Percentiles rank a stretch among this genome's conserved stretches.
These are phyloP conservation scores for Caenorhabditis sulstoni DNA, from an alignment of 2,888 invertebrate genomes.

Conservation along the genomic window DNA sequence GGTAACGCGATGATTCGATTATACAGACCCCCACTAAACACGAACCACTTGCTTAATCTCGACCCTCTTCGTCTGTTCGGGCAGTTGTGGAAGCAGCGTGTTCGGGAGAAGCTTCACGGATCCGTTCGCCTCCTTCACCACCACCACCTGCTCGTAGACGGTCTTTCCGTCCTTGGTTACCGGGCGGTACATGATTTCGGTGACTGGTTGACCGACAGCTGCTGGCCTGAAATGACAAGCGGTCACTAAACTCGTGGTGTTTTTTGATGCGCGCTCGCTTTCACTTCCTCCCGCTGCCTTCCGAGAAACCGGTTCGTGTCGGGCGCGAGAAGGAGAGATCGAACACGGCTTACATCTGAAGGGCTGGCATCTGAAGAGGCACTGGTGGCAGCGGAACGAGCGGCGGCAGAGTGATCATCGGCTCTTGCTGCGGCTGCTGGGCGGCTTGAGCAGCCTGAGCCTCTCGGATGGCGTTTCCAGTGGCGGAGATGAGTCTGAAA, in stretches of 20 bases:
- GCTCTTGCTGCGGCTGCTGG: constrained; percentile 42
- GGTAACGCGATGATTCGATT: constrained; percentile 36
- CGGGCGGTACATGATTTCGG: constrained; percentile 56
- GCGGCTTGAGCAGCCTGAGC: constrained; percentile 52
- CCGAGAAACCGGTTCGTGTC: constrained; percentile 40
- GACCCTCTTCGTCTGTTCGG: constrained; percentile 24
- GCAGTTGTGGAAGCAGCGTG: constrained; percentile 29
- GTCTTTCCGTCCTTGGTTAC: constrained; percentile 51
- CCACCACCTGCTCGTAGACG: constrained; percentile 53
- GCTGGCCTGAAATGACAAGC: constrained; percentile 44
- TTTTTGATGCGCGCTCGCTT: constrained; percentile 26
- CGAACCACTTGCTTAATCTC: constrained; percentile 43
- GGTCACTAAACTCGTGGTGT: constrained; percentile 22
- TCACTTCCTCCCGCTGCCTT: constrained; percentile 23
- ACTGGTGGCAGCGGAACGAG: constrained; percentile 52
- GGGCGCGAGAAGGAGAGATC: constrained; percentile 20
- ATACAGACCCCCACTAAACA: constrained; percentile 15
- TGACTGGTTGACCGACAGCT: constrained; percentile 37
- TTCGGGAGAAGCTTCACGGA: constrained; percentile 45
- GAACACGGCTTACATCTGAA: constrained; percentile 33
- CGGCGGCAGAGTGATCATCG: constrained; percentile 51
- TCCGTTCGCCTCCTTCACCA: constrained; percentile 52
- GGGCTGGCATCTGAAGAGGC: constrained; percentile 47
- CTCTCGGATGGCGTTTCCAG: constrained; percentile 55
- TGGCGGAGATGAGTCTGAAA: constrained; percentile 56